These are phyloP conservation scores for Chiloscyllium punctatum DNA, from an alignment of 2,797 vertebrate species.

Conservation along the genomic window DNA sequence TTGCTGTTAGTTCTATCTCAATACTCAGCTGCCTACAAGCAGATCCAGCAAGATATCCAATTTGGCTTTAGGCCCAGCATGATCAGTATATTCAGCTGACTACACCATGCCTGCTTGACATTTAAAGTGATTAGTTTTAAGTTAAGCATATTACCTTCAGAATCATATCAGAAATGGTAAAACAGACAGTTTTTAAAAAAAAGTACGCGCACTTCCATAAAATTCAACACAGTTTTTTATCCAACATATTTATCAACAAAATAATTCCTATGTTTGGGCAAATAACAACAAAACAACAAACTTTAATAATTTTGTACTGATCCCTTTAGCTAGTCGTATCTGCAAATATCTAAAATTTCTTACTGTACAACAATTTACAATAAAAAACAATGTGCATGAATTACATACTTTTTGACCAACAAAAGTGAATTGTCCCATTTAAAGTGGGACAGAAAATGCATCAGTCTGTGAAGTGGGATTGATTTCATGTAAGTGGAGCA, in stretches of 20 bases:
- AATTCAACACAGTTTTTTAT: background rate
- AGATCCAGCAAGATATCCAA: background rate
- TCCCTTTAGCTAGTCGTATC: background rate
- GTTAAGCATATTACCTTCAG: background rate
- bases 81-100: conserved; percentile 19
- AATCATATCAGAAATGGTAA: background rate
- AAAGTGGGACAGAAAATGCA: background rate
- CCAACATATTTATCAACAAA: background rate
- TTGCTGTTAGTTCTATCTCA: background rate
- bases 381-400: background rate
- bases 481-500: background rate
- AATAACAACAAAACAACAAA: background rate
- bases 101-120: background rate
- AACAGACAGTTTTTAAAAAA: background rate
- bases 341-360: background rate
- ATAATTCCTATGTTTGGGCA: background rate
- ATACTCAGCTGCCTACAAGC: background rate
- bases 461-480: background rate
- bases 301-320: no score
- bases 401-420: background rate
- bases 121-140: background rate
- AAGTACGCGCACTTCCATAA: background rate
- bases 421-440: background rate
- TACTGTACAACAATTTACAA: background rate
- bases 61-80: conserved; percentile 13